Evolutionary conservation across 2,797 vertebrate species (phyloP), one percentile per base, ranked within the genome.

Genomic region (Pipistrellus nathusii): DNA sequence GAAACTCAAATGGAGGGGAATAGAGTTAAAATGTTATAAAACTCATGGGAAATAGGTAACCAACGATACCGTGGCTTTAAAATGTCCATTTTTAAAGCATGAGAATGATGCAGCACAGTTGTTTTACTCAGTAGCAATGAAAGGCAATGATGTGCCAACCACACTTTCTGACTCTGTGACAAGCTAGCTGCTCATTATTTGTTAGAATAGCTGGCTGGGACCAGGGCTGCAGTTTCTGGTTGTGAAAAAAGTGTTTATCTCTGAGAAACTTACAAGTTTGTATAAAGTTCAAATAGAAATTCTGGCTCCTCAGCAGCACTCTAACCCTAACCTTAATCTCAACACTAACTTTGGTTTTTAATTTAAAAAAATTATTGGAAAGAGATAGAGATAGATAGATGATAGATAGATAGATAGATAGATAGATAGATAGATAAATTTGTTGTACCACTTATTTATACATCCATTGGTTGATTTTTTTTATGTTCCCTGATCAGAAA

Each of bases 11-110:
- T 59, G 80, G 64, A 87, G 72, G 68, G 53, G 75, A 81, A 90
- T 51, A 85, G 77, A 94, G 87, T 94, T 84, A 94, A 96, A 95
- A 77, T 82, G 69, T 90, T 94, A 57, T 82, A 85, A 96, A 94
- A 93, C 84, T 88, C 77, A 84, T 38, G 64, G 85, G 87, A 94
- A 95, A 88, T 93, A 48, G 30, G 32, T 97, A 82, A 46, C 30
- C 66, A 91, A 94, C 62, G 84, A 93, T 92, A 77, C 51, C 80
- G 77, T 13, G 68, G 15, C 82, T 95, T 97, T 23, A 32, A 95
- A 88, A 92, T 72, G 46, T 64, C 59, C 41, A 84, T 48, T 85
- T 95, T 86, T 21, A 95, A 94, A 91, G 84, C 32, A 90, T 1
- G n/a, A 68, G 71, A 72, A 55, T 84, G 69, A 68, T 8, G 41